phyloP scores from a whole-genome alignment of 2,797 vertebrate genomes.

The Onychomys arenicola region DNA sequence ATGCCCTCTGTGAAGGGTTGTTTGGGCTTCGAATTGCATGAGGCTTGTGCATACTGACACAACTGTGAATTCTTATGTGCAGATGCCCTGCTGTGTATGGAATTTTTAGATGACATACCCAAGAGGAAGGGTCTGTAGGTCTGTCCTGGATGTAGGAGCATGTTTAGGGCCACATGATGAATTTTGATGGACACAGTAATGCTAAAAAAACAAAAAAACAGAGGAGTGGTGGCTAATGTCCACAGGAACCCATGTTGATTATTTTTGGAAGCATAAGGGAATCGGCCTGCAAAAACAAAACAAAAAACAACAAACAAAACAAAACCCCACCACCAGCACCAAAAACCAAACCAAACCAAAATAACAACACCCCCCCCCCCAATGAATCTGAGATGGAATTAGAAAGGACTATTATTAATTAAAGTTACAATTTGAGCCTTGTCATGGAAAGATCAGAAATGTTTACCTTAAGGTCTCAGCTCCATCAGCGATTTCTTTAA shows the following conservation, averaged over 20 bases:
- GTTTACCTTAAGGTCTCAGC: constrained; percentile 10
- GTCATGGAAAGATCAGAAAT: constrained; percentile 37
- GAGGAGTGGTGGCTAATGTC: background rate
- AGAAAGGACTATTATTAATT: constrained; percentile 24
- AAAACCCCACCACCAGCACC: too few species aligned
- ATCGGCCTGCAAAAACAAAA: background rate
- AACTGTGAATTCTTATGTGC: background rate
- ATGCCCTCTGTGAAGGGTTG: too few species aligned
- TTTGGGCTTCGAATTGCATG: background rate
- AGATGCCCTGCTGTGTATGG: background rate
- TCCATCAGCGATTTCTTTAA: constrained; percentile 42
- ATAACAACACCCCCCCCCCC: too few species aligned
- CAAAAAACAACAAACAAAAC: too few species aligned
- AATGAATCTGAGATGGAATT: constrained; percentile 7
- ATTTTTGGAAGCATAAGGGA: constrained; percentile 44
- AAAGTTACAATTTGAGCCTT: background rate
- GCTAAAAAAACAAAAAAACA: background rate
- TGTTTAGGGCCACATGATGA: background rate
- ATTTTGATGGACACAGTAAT: background rate
- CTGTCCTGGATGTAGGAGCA: fast-evolving
- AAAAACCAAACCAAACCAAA: too few species aligned
- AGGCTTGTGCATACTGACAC: background rate
- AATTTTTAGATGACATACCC: background rate
- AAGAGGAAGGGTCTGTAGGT: background rate
- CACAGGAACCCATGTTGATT: background rate